These are phyloP conservation scores for Drosophila sordidapex DNA, from an alignment of 2,888 invertebrate genomes.

Conservation along the genomic window DNA sequence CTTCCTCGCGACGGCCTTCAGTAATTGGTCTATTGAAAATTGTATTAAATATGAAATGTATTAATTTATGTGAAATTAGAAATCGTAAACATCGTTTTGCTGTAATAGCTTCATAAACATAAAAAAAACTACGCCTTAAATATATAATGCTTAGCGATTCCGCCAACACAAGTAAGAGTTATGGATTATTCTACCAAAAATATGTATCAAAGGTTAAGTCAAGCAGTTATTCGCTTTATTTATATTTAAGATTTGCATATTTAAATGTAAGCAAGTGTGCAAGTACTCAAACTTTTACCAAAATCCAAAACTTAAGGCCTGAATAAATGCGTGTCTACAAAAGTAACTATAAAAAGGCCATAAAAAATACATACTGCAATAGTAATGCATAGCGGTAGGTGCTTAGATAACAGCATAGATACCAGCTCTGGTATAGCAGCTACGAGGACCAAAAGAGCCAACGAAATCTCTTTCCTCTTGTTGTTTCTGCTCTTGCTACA, in stretches of 20 bases:
- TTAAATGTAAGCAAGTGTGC: neutral
- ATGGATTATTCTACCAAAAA: neutral
- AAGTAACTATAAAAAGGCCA: neutral
- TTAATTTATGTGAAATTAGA: neutral
- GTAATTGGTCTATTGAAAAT: conserved; percentile 86
- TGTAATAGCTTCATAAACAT: neutral
- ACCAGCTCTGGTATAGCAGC: neutral
- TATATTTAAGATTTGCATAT: neutral
- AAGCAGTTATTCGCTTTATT: neutral
- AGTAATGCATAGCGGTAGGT: neutral
- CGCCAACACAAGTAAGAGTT: neutral
- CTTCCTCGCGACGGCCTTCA: conserved; percentile 90
- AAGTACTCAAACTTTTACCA: neutral
- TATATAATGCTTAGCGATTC: neutral
- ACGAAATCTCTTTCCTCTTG: neutral
- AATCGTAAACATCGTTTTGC: neutral
- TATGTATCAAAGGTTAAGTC: neutral
- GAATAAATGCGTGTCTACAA: neutral
- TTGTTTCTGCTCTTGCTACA: neutral
- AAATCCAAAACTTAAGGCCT: neutral
- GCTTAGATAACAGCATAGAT: neutral
- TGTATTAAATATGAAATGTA: neutral
- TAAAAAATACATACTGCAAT: neutral
- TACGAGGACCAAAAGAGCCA: neutral
- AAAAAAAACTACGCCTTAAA: neutral